These are phyloP conservation scores for Aythya baeri DNA, from an alignment of 2,113 vertebrate species.

Conservation along the genomic window DNA sequence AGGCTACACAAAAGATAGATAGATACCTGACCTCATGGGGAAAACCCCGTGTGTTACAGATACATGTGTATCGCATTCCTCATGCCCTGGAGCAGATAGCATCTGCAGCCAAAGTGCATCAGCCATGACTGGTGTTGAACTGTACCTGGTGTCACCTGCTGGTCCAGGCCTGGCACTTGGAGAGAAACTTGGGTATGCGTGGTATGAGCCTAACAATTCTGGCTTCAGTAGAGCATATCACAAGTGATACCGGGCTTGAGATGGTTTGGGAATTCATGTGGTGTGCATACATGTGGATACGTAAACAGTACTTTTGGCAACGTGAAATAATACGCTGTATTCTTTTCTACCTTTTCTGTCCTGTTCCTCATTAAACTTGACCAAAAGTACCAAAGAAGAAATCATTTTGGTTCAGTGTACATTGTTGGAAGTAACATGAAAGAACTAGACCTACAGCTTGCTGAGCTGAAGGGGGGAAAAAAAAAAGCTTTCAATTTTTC, in stretches of 20 bases:
- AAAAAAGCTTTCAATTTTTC: not conserved
- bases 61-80: not conserved
- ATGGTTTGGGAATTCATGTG: not conserved
- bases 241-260: not conserved
- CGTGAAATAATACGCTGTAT: not conserved
- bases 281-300: accelerated
- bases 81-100: not conserved
- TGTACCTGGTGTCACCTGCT: not conserved
- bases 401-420: not conserved
- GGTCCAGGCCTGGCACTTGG: not conserved
- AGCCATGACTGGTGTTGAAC: not conserved
- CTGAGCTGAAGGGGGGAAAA: not conserved
- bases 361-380: not conserved
- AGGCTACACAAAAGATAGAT: not conserved
- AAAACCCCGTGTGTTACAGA: not conserved
- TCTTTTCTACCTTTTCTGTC: not conserved
- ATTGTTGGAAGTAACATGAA: not conserved
- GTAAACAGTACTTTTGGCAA: not conserved
- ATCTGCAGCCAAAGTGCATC: not conserved
- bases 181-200: accelerated
- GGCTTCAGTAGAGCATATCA: not conserved
- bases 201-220: not conserved
- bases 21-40: not conserved
- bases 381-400: not conserved
- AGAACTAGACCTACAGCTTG: not conserved